Evolutionary conservation across 2,113 vertebrate species (phyloP), one percentile per base, ranked within the genome.

Genomic region (Lynx canadensis): DNA sequence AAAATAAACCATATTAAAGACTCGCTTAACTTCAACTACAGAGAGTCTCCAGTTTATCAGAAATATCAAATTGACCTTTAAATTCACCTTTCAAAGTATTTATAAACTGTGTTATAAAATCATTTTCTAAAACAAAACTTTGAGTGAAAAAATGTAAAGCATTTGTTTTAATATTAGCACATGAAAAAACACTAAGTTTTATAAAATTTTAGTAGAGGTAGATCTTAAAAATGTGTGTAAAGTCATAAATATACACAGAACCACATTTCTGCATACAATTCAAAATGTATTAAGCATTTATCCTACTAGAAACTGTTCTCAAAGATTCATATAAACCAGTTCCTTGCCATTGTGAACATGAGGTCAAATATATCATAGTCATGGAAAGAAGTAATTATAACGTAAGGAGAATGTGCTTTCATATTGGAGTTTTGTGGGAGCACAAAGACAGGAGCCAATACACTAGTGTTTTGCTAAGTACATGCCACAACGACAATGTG

Each of bases 71-170:
- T 79, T 68, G 41, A 74, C 2, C 45, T 86, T 95, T 78, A 92
- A 91, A 71, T 93, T 96, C 66, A 73, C 36, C 95, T 45, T 48
- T 95, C n/a, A 25, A 93, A 89, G 31, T 96, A 21, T 84, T 60
- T n/a, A 48, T 29, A 87, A 96, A 89, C 13, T 87, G 36, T 94
- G 97, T 90, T 88, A 69, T 27, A 94, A 97, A 97, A 80, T 68
- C 23, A 92, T 89, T 69, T 86, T 91, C 41, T 88, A 78, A 9
- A 94, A 80, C 45, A 92, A 93, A 97, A 95, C 27, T 57, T 85
- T 89, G 13, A 95, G 21, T 29, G 14, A n/a, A 93, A 96, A 97
- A 63, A 63, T 60, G 45, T 82, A 48, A 83, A 89, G 33, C 86
- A 89, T 45, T 48, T 71, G 55, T 52, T 95, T 94, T 91, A 88